These are phyloP conservation scores for Meloidogyne exigua DNA, from an alignment of 1,140 invertebrate genomes.

Conservation along the genomic window DNA sequence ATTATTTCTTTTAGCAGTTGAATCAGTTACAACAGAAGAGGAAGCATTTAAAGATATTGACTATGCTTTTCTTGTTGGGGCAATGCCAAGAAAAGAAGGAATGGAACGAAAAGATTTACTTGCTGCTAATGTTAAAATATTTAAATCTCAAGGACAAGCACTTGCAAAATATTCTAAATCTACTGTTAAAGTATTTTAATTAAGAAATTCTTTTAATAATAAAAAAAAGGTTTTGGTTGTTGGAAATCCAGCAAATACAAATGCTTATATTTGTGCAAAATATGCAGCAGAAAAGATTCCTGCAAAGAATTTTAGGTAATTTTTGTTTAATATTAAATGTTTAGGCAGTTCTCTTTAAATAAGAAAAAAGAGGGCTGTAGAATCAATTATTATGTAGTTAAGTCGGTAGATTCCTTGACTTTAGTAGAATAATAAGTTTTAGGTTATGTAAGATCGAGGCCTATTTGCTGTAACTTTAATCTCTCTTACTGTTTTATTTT, in stretches of 20 bases:
- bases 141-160: slow-evolving; percentile 88
- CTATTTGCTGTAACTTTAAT: too few species aligned
- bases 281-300: slow-evolving; percentile 97
- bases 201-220: background rate
- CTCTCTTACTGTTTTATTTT: too few species aligned
- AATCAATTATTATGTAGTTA: too few species aligned
- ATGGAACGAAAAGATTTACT: slow-evolving; percentile 97
- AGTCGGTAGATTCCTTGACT: too few species aligned
- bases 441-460: too few species aligned
- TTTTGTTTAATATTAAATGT: background rate
- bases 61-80: slow-evolving; percentile 94
- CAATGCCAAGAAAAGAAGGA: slow-evolving; percentile 95
- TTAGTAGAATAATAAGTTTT: too few species aligned
- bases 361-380: too few species aligned
- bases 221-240: slow-evolving; percentile 77
- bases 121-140: slow-evolving; percentile 96
- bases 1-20: slow-evolving; percentile 71
- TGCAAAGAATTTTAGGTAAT: slow-evolving; percentile 80
- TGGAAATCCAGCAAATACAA: slow-evolving; percentile 98
- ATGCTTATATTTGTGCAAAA: slow-evolving; percentile 84
- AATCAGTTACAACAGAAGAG: slow-evolving; percentile 81
- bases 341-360: too few species aligned
- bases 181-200: slow-evolving; percentile 78
- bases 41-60: slow-evolving; percentile 92
- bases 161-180: slow-evolving; percentile 89